Percentiles rank a stretch among this genome's conserved stretches.
These are phyloP conservation scores for Torymus auratus DNA, from an alignment of 2,888 invertebrate genomes.

Conservation along the genomic window DNA sequence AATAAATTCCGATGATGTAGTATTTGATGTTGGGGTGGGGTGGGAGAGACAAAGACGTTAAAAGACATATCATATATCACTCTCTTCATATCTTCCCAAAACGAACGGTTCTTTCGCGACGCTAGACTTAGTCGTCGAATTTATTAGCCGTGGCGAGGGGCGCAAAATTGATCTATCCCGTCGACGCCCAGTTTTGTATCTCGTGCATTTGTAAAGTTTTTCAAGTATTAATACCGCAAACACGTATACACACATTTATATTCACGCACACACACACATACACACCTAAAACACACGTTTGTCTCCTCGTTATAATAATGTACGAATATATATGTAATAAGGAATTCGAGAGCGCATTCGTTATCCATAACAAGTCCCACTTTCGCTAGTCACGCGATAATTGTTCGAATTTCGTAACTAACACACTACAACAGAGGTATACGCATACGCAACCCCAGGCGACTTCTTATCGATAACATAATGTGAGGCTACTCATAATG, in stretches of 20 bases:
- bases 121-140: not conserved
- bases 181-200: constrained; percentile 6
- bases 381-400: constrained; percentile 55
- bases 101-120: constrained; percentile 46
- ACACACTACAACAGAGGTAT: too few relatives aligned
- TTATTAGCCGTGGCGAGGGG: not conserved
- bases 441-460: constrained; percentile 7
- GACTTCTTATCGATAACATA: constrained; percentile 54
- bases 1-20: constrained; percentile 30
- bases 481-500: constrained; percentile 45
- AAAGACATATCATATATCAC: constrained; percentile 55
- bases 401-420: constrained; percentile 52
- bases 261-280: too few relatives aligned
- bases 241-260: too few relatives aligned
- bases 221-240: constrained; percentile 16
- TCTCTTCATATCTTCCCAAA: constrained; percentile 46
- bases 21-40: constrained; percentile 13
- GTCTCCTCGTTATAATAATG: constrained; percentile 27
- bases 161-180: constrained; percentile 34
- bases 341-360: constrained; percentile 49
- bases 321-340: constrained; percentile 29
- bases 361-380: constrained; percentile 57
- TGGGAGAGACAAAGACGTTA: constrained; percentile 31
- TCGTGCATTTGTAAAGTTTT: constrained; percentile 37
- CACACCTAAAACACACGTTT: not conserved